These are phyloP conservation scores for Serranus cabrilla DNA, from an alignment of 2,797 vertebrate genomes.

Conservation along the genomic window DNA sequence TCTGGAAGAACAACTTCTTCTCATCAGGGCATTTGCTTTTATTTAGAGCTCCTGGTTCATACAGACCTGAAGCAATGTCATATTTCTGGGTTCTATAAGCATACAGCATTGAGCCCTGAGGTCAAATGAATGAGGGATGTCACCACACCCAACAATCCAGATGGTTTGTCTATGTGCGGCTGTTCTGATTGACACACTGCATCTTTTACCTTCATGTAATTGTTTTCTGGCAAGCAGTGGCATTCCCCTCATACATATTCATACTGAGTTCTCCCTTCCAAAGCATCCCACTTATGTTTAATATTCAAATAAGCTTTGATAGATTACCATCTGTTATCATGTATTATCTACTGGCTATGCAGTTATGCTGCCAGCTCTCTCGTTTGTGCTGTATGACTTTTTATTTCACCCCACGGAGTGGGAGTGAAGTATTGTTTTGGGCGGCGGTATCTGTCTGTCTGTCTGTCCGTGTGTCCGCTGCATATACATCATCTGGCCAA, in stretches of 20 bases:
- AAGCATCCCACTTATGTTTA: slow-evolving; percentile 57
- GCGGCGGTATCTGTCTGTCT: too few relatives aligned
- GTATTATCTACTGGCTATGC: too few relatives aligned
- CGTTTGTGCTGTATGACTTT: too few relatives aligned
- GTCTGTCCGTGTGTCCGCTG: too few relatives aligned
- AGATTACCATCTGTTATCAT: too few relatives aligned
- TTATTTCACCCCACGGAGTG: too few relatives aligned
- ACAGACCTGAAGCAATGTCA: slow-evolving; percentile 10
- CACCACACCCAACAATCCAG: slow-evolving; percentile 49
- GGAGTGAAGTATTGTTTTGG: too few relatives aligned
- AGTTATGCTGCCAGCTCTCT: too few relatives aligned
- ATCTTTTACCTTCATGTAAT: slow-evolving; percentile 31
- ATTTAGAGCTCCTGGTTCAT: slow-evolving; percentile 36
- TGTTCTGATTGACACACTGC: slow-evolving; percentile 48
- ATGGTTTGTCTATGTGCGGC: slow-evolving; percentile 45
- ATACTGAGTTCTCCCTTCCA: slow-evolving; percentile 35
- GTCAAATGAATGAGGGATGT: slow-evolving; percentile 11
- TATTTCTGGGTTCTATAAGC: slow-evolving; percentile 10
- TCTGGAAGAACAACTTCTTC: slow-evolving; percentile 12
- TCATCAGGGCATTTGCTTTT: neutral
- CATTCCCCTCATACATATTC: slow-evolving; percentile 72
- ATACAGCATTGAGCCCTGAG: neutral
- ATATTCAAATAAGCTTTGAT: slow-evolving; percentile 74
- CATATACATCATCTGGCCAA: too few relatives aligned
- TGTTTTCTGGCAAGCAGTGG: slow-evolving; percentile 41